Evolutionary conservation across 2,113 vertebrate species (phyloP), one percentile per base, ranked within the genome.

Genomic region (Bolborhynchus lineola): DNA sequence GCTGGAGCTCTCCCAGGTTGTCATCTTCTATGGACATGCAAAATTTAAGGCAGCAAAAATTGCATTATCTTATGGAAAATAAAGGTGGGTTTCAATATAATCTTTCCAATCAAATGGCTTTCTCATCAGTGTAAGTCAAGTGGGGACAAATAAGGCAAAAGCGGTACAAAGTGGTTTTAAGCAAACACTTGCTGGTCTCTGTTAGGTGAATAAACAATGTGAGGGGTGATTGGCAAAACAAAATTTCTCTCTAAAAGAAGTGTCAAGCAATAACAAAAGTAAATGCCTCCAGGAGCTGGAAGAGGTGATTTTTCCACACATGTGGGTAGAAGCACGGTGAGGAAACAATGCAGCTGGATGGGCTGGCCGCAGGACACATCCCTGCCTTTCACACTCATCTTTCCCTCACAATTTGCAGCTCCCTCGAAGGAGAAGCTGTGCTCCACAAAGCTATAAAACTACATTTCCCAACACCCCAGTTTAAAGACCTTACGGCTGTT

Each of bases 191-290:
- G 1, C 7, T 19, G 50, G 17, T 19, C 41, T 11, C 9, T 53
- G 24, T 26, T 1, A 5, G 11, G 55, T 11, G 44, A 50, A 39
- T 15, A 14, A 87, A 29, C 0, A 1, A 4, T 0, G 5, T 0
- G 0, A 26, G 46, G 1, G 18, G 19, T 1, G 33, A 10, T 0
- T 9, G 8, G 44, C 0, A 1, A 9, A 37, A 55, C 7, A 9
- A 9, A 81, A 57, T 4, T 28, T n/a, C 35, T 47, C 72, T 35
- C 31, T 1, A 3, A 11, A 23, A 29, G 35, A 35, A n/a, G 21
- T 5, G 44, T 59, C 42, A 12, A 41, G 67, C 5, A 39, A 26
- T 41, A 26, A 20, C 21, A 9, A 42, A 42, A 47, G 28, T 0
- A 16, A 46, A 3, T 0, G 1, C 4, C 37, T 5, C 12, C 0